phyloP scores from a whole-genome alignment of 2,888 invertebrate genomes.

The Apantesis nais region DNA sequence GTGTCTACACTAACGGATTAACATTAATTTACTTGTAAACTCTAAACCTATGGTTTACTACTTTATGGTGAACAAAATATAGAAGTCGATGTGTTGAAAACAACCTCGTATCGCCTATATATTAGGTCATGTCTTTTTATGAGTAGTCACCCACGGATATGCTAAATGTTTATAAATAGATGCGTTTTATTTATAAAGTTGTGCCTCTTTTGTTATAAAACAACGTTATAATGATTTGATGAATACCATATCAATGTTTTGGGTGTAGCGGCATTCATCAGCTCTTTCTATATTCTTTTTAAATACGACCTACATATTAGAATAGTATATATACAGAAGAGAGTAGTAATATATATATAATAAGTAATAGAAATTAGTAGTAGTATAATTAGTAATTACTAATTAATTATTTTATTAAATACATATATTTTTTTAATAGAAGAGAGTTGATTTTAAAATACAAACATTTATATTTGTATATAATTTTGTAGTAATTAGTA shows the following conservation, averaged over 20 bases:
- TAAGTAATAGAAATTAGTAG: too few relatives aligned
- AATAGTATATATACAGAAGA: too few relatives aligned
- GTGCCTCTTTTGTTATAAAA: slow-evolving; percentile 12
- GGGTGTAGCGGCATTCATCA: background rate
- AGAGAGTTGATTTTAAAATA: too few relatives aligned
- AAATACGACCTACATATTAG: background rate
- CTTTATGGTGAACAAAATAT: slow-evolving; percentile 2
- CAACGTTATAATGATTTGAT: background rate
- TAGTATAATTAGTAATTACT: too few relatives aligned
- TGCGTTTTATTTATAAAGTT: slow-evolving; percentile 22
- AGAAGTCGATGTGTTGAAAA: slow-evolving; percentile 17
- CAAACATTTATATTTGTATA: too few relatives aligned
- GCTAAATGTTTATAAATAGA: slow-evolving; percentile 40
- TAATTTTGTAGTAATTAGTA: background rate
- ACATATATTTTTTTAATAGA: too few relatives aligned
- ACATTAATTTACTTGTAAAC: slow-evolving; percentile 1
- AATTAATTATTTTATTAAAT: too few relatives aligned
- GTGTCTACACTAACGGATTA: slow-evolving; percentile 19
- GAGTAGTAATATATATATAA: too few relatives aligned
- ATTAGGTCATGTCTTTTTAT: slow-evolving; percentile 29
- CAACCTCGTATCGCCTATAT: slow-evolving; percentile 27
- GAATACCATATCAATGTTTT: background rate
- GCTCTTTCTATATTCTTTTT: background rate
- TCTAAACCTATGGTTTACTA: background rate
- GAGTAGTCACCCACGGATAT: slow-evolving; percentile 37